Percentiles rank a stretch among this genome's conserved stretches.
These are phyloP conservation scores for Capra hircus DNA, from an alignment of 2,113 vertebrate genomes.

Conservation along the genomic window DNA sequence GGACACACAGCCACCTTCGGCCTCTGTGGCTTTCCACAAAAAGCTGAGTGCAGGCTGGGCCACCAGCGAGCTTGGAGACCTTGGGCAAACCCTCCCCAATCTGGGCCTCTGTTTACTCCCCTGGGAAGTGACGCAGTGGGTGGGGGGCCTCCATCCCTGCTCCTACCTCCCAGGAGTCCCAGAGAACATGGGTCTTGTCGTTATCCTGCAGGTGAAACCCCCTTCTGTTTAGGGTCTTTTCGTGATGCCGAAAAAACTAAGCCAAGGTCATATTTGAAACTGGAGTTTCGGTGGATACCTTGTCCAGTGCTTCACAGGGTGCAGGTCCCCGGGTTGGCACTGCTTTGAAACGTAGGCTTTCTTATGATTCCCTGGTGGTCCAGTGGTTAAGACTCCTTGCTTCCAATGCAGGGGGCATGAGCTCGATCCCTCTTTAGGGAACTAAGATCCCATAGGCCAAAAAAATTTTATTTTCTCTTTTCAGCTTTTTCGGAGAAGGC, in stretches of 20 bases:
- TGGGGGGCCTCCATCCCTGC: background rate
- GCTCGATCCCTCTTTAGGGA: background rate
- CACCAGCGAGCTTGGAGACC: background rate
- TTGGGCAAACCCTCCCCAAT: background rate
- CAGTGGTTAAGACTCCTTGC: background rate
- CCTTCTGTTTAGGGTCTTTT: background rate
- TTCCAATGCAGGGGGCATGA: background rate
- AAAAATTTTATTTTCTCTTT: background rate
- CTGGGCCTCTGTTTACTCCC: background rate
- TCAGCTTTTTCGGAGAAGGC: too few relatives aligned
- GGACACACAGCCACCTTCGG: background rate
- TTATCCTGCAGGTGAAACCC: background rate
- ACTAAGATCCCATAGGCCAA: background rate
- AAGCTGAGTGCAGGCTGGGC: background rate
- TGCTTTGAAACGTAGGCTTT: background rate
- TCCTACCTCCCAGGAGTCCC: background rate
- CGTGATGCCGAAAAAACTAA: background rate
- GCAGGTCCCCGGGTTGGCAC: background rate
- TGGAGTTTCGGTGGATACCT: background rate
- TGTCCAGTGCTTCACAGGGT: background rate
- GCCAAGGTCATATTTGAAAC: background rate
- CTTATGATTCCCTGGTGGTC: background rate
- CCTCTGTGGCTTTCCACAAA: background rate
- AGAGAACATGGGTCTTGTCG: fast-evolving
- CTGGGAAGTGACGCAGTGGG: fast-evolving